Evolutionary conservation across 2,888 invertebrate genomes (phyloP), one percentile per base, ranked within the genome.

Genomic region (Scelioninae gen. 2): DNA sequence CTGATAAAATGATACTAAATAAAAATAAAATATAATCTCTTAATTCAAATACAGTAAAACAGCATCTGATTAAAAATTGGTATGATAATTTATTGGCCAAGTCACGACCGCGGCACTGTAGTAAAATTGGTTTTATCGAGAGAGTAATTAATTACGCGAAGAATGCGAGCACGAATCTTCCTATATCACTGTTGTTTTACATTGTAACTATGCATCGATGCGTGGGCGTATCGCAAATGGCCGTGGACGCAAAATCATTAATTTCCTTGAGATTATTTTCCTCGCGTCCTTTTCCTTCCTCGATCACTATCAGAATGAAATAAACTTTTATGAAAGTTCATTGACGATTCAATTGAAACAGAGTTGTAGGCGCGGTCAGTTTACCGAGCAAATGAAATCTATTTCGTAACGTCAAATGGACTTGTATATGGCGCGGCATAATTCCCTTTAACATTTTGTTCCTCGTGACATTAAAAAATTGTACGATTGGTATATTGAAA

Each of bases 71-170:
- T 16, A 37, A 52, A 68, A 58, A 53, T 28, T 4, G 4, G 45
- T 7, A 28, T 52, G 31, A 37, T 46, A 69, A 69, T 69, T 60
- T 53, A 61, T 69, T 22, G 6, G 2, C 31, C 11, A 5, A 50
- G 43, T 58, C 37, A 43, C 57, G 50, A 57, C 58, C 46, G 55
- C 35, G 48, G 48, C 13, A 61, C 35, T 70, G 67, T 45, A 67
- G 50, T 45, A 18, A 43, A 50, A 53, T 53, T 46, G 69, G 11
- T 78, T 79, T 77, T 78, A 81, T 81, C 78, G 81, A 76, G 68
- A 64, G 64, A 76, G 78, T 79, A 83, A 83, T 83, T 82, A 82
- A 82, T 83, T 82, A 81, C 78, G 71, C 60, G 76, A 77, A 75
- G 75, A 74, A 76, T 75, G 77, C 77, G 76, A 76, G 77, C 74